These are phyloP conservation scores for Nesogale talazaci DNA, from an alignment of 2,113 vertebrate genomes.

Conservation along the genomic window DNA sequence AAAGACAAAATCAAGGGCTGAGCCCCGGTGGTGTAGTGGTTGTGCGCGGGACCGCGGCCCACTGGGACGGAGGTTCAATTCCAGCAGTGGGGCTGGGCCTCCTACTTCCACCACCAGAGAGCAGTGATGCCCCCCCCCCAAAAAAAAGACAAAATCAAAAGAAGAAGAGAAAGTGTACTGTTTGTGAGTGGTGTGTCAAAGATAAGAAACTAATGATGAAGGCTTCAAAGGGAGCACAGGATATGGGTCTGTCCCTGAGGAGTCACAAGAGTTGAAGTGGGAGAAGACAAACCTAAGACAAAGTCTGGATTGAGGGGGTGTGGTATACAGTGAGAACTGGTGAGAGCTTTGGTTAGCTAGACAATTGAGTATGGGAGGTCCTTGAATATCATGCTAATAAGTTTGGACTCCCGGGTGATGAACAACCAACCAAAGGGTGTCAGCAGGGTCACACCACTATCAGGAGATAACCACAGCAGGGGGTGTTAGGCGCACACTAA, in stretches of 20 bases:
- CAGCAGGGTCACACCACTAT: background rate
- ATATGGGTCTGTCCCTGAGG: background rate
- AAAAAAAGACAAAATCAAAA: slow-evolving; percentile 3
- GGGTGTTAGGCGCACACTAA: background rate
- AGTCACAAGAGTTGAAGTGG: no score
- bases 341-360: background rate
- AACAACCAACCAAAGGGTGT: background rate
- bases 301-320: background rate
- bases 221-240: accelerated
- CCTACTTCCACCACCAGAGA: no score
- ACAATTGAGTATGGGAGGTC: background rate
- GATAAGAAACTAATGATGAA: background rate
- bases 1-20: background rate
- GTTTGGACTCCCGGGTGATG: background rate
- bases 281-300: no score
- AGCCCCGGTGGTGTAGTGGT: no score
- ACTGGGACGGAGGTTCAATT: no score
- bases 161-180: background rate
- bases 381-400: background rate
- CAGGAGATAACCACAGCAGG: slow-evolving; percentile 8
- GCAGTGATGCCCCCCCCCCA: no score
- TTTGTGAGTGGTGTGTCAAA: background rate
- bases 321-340: background rate
- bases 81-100: no score
- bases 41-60: no score